Evolutionary conservation across 2,797 vertebrate species (phyloP).

Genomic region (Astyanax mexicanus): DNA sequence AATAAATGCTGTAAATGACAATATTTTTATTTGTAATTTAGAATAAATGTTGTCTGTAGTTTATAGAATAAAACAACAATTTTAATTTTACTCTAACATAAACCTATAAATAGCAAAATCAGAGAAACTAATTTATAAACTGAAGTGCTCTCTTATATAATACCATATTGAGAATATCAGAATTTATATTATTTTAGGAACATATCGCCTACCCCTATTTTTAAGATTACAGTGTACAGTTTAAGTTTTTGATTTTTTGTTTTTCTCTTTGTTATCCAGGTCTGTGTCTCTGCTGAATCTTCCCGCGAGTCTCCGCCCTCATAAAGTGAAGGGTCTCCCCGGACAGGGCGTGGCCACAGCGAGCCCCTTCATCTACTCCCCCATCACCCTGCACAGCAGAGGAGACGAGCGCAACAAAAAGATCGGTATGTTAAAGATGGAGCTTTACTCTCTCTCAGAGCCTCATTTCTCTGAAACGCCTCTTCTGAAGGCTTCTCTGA

Average conservation of each 20-base stretch:
- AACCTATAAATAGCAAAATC: too few species aligned
- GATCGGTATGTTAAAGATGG: conserved; percentile 87
- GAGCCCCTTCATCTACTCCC: conserved; percentile 99
- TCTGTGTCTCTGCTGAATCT: conserved; percentile 94
- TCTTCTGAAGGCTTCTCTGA: background rate
- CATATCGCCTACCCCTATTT: too few species aligned
- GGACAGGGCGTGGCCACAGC: conserved; percentile 88
- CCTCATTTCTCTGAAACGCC: background rate
- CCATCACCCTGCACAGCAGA: conserved; percentile 92
- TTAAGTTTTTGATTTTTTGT: background rate
- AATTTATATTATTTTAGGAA: too few species aligned
- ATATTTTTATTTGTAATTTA: too few species aligned
- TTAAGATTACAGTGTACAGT: too few species aligned
- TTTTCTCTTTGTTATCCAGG: conserved; percentile 74
- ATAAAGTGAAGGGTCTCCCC: conserved; percentile 92
- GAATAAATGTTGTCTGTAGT: too few species aligned
- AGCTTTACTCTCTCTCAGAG: background rate
- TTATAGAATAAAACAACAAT: too few species aligned
- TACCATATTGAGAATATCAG: too few species aligned
- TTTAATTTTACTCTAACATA: too few species aligned
- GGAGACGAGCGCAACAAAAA: conserved; percentile 93
- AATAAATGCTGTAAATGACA: too few species aligned
- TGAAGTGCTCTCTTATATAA: too few species aligned
- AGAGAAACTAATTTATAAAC: too few species aligned
- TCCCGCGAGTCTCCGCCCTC: conserved; percentile 89